A percentile compares a stretch with the other conserved stretches of the same genome.
Conservation (phyloP, 2,797 vertebrate species). For the Eospalax fontanierii region DNA sequence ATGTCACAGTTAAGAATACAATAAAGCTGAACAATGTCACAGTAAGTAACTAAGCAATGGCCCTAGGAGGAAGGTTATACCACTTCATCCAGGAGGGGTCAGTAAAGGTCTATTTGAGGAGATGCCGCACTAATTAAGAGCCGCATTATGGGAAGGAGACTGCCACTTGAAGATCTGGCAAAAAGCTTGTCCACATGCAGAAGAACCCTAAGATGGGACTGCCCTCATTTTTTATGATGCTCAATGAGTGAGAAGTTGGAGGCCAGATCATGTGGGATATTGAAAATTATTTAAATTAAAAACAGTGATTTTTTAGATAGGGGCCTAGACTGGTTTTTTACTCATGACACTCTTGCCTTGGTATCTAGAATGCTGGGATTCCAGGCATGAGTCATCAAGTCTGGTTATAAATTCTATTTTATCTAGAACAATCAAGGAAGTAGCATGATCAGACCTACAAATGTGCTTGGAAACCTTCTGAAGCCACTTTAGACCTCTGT, state of each 20-base stretch:
- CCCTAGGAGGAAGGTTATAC: neutral
- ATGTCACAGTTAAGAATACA: neutral
- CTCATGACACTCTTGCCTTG: neutral
- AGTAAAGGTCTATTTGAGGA: neutral
- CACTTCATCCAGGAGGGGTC: neutral
- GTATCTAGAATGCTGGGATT: neutral
- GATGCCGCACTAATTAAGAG: neutral
- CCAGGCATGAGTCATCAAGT: neutral
- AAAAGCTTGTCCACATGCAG: neutral
- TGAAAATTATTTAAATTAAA: neutral
- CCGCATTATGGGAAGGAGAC: neutral
- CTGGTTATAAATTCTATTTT: neutral
- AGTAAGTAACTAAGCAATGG: neutral
- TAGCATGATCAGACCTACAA: no score
- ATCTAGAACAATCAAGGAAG: neutral
- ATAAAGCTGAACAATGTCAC: neutral
- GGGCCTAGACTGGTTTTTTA: neutral
- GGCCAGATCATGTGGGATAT: neutral
- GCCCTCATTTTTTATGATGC: neutral
- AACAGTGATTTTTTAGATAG: neutral
- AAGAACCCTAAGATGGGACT: neutral
- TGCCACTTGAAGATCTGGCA: neutral
- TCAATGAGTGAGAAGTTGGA: neutral
- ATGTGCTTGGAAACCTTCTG: neutral
- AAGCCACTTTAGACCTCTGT: neutral